These are phyloP conservation scores for Acropora yongei DNA, from an alignment of 64 coral and sea anemone species.

Conservation along the genomic window DNA sequence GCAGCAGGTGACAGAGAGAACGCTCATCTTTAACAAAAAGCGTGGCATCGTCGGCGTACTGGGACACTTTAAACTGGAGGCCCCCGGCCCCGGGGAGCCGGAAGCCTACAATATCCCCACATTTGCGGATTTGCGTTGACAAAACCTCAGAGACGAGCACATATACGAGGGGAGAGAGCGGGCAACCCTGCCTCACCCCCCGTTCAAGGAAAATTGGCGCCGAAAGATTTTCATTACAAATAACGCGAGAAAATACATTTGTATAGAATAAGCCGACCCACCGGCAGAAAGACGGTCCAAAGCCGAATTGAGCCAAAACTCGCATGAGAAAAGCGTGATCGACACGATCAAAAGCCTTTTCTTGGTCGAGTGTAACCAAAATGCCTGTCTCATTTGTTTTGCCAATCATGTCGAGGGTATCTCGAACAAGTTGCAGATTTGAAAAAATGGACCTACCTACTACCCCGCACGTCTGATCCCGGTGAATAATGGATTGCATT, in stretches of 20 bases:
- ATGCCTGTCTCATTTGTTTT: neutral
- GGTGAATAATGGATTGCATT: neutral
- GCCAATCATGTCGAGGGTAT: neutral
- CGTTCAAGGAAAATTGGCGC: neutral
- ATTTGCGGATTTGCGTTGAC: neutral
- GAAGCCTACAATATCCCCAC: neutral
- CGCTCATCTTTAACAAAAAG: too few species aligned
- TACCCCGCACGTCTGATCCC: neutral
- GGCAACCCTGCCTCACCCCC: neutral
- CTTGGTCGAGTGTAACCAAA: neutral
- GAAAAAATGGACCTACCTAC: neutral
- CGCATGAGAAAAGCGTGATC: too few species aligned
- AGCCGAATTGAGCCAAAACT: neutral
- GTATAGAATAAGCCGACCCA: neutral
- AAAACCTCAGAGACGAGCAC: conserved; percentile 11
- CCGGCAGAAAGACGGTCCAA: too few species aligned
- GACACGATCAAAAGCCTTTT: too few species aligned
- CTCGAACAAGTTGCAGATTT: neutral
- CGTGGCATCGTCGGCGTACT: too few species aligned
- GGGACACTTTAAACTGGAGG: neutral
- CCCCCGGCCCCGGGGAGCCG: neutral
- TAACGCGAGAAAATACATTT: neutral
- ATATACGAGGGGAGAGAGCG: neutral
- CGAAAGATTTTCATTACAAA: neutral
- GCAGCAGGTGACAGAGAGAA: too few species aligned